Base-by-base conservation (phyloP, 2,113 vertebrate species). In the Synodontis membranacea region DNA sequence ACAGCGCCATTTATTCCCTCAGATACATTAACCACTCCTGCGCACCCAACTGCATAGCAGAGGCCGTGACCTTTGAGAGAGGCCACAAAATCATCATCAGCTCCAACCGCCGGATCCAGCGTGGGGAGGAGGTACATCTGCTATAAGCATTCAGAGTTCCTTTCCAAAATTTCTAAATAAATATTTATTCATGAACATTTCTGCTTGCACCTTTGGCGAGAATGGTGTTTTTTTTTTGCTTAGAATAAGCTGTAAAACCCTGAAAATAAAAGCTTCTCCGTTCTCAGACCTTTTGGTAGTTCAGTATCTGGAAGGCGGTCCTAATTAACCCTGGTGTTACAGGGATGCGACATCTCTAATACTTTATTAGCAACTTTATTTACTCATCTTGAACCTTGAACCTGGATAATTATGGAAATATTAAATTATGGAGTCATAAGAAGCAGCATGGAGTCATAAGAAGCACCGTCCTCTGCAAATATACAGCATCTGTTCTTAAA, bases 11-110 rank as follows among this genome's bases (percentile, higher is more conserved):
- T 72, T 46, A 2, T 74, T n/a, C n/a, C 42, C 37, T 79, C 66
- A 99, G 98, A 90, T 99, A 99, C 88, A 98, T 99, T 92, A 99
- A 99, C 95, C 98, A 99, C 92, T 99, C 97, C 0, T 99, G 98
- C 89, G 96, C 97, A 0, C 98, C 98, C 0, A 99, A 99, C 92
- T 99, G 98, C 70, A 97, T 99, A 93, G 97, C 98, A 0, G 98
- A 99, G 91, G 97, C 97, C 91, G 98, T 99, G 54, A 97, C 96
- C 0, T 97, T 99, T 78, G 98, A 99, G 93, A 96, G 96, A 92
- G 98, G 96, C 91, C 97, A 98, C 95, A 99, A 98, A 90, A 99
- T 99, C 74, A 97, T 99, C 94, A 99, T 99, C 90, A 99, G 97
- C 95, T 98, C 98, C 92, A 98, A 93, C 90, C 94, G 98, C 80